Evolutionary conservation across 2,888 invertebrate species (phyloP).

Genomic region (Aphodius sticticus): DNA sequence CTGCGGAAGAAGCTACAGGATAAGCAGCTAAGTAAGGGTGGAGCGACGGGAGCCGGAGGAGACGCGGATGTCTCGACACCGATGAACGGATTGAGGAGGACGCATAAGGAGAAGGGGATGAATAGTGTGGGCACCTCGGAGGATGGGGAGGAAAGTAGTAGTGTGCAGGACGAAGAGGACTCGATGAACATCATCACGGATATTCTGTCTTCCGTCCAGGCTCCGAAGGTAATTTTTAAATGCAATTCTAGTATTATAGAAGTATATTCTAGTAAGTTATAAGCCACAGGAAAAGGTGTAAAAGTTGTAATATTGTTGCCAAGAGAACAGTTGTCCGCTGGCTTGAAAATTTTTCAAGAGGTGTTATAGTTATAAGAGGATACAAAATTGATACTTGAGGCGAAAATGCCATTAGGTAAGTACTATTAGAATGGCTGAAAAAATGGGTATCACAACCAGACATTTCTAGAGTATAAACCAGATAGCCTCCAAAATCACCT

Average conservation of each 20-base stretch:
- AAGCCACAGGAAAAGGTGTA: not conserved
- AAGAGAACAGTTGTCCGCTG: too few species aligned
- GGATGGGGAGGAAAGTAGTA: slow-evolving; percentile 79
- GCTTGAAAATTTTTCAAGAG: too few species aligned
- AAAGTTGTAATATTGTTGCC: not conserved
- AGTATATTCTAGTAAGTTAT: not conserved
- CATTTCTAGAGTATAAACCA: too few species aligned
- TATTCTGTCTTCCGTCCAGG: slow-evolving; percentile 76
- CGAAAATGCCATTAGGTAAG: too few species aligned
- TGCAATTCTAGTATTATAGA: not conserved
- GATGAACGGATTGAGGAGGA: slow-evolving; percentile 63
- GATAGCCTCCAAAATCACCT: too few species aligned
- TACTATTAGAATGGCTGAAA: too few species aligned
- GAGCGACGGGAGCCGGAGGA: slow-evolving; percentile 9
- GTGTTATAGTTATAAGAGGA: too few species aligned
- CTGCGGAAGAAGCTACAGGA: slow-evolving; percentile 77
- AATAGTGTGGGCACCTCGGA: slow-evolving; percentile 76
- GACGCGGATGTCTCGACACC: slow-evolving; percentile 60
- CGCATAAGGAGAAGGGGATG: slow-evolving; percentile 63
- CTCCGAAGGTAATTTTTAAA: slow-evolving; percentile 68
- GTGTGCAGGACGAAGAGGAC: slow-evolving; percentile 77
- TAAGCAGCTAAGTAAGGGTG: slow-evolving; percentile 52
- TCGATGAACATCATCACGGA: slow-evolving; percentile 75
- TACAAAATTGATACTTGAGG: too few species aligned
- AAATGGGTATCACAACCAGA: too few species aligned